Conservation (phyloP, 2,888 invertebrate species). For the Brachypterus glaber region DNA sequence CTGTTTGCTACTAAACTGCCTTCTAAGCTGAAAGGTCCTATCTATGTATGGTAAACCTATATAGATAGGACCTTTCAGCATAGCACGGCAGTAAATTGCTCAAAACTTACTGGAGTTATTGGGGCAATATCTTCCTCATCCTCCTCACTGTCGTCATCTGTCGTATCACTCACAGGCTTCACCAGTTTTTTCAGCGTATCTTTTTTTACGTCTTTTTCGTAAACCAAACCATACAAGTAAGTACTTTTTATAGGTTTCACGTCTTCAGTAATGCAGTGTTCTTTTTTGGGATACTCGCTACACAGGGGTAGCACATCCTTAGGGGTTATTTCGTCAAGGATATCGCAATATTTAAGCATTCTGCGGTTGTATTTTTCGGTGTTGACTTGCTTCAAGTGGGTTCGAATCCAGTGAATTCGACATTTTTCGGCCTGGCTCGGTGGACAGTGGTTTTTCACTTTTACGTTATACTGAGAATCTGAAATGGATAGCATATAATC, state of each 20-base stretch:
- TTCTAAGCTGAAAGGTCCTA: no score
- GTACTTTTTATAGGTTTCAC: conserved; percentile 16
- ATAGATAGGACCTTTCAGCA: no score
- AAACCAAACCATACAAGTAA: conserved; percentile 24
- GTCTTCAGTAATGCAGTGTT: conserved; percentile 8
- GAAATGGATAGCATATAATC: no score
- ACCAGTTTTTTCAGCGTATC: conserved; percentile 14
- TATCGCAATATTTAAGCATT: conserved; percentile 24
- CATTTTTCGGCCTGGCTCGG: conserved; percentile 17
- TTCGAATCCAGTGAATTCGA: conserved; percentile 21
- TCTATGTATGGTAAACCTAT: no score
- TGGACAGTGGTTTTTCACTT: conserved; percentile 16
- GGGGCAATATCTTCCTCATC: neutral
- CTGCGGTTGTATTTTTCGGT: no score
- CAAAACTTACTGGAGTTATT: no score
- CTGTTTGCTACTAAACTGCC: no score
- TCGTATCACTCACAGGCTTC: conserved; percentile 12
- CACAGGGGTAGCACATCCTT: conserved; percentile 27
- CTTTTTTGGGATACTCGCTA: conserved; percentile 30
- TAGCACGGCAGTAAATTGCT: no score
- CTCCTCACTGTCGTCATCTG: neutral
- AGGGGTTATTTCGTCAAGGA: conserved; percentile 28
- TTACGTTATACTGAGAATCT: conserved; percentile 13
- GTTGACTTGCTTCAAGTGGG: conserved; percentile 16
- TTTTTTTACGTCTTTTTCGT: conserved; percentile 16